These are phyloP conservation scores for Micromys minutus DNA, from an alignment of 2,113 vertebrate genomes.

Conservation along the genomic window DNA sequence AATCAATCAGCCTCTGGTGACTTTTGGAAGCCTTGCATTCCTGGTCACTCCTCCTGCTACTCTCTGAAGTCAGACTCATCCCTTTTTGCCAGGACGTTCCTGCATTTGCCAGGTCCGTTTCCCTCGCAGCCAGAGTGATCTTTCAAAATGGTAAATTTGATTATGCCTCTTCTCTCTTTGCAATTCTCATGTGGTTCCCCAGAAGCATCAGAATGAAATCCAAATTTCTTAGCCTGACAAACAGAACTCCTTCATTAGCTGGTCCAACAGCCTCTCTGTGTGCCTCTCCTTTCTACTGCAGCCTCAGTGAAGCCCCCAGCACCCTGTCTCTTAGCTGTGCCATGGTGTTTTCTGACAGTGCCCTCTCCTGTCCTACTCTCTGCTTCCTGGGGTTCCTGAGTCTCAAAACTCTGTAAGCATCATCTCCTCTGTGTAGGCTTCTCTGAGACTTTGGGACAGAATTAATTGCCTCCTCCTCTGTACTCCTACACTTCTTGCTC, in stretches of 20 bases:
- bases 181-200: not conserved
- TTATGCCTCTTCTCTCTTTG: not conserved
- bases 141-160: not conserved
- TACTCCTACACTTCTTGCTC: not conserved
- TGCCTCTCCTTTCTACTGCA: not conserved
- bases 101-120: not conserved
- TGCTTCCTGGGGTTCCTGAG: conserved; percentile 20
- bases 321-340: not conserved
- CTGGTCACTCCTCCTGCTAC: not conserved
- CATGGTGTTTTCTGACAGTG: not conserved
- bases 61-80: no score
- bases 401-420: conserved; percentile 11
- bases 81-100: not conserved
- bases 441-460: conserved; percentile 25
- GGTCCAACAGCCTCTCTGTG: not conserved
- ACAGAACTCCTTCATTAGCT: not conserved
- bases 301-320: not conserved
- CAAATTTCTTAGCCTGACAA: not conserved
- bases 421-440: conserved; percentile 36
- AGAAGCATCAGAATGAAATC: not conserved
- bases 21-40: not conserved
- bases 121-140: not conserved
- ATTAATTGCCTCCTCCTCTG: conserved; percentile 25
- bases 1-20: no score
- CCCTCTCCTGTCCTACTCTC: not conserved